Evolutionary conservation across 53 echinoderm and acorn worm genomes (phyloP).

Genomic region (Stichopus horrens): DNA sequence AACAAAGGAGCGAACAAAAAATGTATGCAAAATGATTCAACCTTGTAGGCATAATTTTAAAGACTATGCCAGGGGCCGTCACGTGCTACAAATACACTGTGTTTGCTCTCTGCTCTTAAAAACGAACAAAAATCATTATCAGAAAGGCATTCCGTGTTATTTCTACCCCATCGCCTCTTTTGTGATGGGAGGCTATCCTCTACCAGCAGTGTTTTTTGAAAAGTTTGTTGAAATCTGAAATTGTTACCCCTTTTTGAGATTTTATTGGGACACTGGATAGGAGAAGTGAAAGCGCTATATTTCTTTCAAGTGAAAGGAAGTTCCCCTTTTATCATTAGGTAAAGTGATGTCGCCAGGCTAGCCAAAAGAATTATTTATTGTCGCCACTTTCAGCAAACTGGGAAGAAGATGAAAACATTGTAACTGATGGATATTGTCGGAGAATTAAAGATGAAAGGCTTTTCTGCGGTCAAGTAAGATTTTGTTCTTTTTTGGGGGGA

Average conservation of each 20-base stretch:
- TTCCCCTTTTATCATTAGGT: background rate
- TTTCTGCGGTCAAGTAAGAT: background rate
- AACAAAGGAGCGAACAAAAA: no score
- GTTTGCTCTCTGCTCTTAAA: background rate
- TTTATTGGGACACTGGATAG: background rate
- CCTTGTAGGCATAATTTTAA: background rate
- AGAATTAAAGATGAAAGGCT: background rate
- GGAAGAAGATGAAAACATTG: background rate
- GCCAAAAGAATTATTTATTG: background rate
- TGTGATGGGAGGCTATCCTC: background rate
- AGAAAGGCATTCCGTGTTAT: background rate
- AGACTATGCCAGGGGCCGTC: background rate
- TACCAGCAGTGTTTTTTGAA: background rate
- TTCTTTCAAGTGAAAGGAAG: background rate
- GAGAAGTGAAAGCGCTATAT: background rate
- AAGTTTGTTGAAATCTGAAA: background rate
- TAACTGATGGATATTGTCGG: background rate
- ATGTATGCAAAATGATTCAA: background rate
- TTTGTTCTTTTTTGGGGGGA: no score
- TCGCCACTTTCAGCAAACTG: background rate
- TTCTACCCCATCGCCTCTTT: conserved; percentile 17
- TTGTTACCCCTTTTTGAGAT: background rate
- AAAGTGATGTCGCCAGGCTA: conserved; percentile 5
- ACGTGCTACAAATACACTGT: background rate
- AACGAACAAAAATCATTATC: background rate